Conservation (phyloP, 2,797 vertebrate species). For the Eurystomus glaucurus region DNA sequence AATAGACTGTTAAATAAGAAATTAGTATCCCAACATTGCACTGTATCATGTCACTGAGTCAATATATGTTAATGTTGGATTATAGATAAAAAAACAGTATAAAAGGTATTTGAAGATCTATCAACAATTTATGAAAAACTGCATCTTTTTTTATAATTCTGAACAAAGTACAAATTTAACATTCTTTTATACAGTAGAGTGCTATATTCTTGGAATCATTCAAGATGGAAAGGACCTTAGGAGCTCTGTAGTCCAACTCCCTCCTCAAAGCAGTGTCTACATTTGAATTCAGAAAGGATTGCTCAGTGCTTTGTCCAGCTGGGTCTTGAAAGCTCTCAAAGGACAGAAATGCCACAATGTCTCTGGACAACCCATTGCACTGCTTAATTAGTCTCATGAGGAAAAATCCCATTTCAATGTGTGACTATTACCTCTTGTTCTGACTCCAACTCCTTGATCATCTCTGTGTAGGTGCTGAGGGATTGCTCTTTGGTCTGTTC, state of each 20-base stretch:
- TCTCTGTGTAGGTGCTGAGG: neutral
- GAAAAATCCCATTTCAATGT: neutral
- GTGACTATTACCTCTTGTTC: neutral
- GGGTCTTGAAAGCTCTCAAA: neutral
- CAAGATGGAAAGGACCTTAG: neutral
- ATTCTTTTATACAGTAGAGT: neutral
- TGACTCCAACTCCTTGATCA: neutral
- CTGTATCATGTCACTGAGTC: neutral
- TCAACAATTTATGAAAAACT: neutral
- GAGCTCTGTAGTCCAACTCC: neutral
- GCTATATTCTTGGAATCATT: neutral
- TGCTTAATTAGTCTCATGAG: neutral
- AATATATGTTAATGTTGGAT: neutral
- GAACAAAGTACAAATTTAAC: neutral
- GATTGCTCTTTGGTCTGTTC: neutral
- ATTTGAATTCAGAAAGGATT: neutral
- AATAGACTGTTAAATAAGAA: neutral
- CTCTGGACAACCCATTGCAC: accelerated
- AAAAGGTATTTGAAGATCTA: neutral
- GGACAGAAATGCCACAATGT: neutral
- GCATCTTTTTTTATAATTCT: neutral
- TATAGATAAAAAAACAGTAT: neutral
- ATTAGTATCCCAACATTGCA: neutral
- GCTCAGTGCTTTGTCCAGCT: neutral
- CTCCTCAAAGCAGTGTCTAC: neutral